Base-by-base conservation (phyloP, 2,113 vertebrate genomes). In the Chionodraco myersi region DNA sequence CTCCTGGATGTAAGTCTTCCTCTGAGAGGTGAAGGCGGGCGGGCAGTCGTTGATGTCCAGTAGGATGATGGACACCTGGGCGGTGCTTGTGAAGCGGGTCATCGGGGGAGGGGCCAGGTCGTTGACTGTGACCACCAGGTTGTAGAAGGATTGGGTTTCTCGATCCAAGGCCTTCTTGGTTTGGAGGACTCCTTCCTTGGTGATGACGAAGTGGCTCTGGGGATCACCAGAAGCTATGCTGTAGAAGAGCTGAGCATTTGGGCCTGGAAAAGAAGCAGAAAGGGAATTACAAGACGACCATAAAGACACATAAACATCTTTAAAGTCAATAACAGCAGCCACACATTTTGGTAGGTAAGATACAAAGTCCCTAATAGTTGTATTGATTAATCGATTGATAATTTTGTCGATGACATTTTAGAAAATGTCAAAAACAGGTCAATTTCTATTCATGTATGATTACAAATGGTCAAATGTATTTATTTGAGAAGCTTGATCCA, bases 61-160 rank as follows among this genome's bases (percentile, higher is more conserved):
- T 23, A 99, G 92, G 45, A 99, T 99, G 72, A 99, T 93, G 0
- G 97, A 99, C n/a, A 99, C 96, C 58, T 98, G 98, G 2, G 97
- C 94, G 0, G 96, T 96, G 94, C 97, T 97, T 14, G 97, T 99
- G 91, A 95, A 96, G 75, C 97, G 94, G 74, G 92, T 68, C 57
- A 91, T 85, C 0, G 94, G 96, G 1, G 86, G 84, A 0, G 81
- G 89, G 0, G 97, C 95, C 93, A 97, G 91, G 88, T 99, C 98
- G 0, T 98, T 96, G 12, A 95, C 97, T 2, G 97, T 96, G 83
- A 99, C 86, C 0, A 97, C 92, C 0, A 99, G 95, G 92, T 96
- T 99, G 91, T 99, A 99, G 93, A 99, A 99, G 14, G 98, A 99
- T 56, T 98, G 98, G 10, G 90, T 95, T 64, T 99, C 98, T 36